A percentile compares a stretch with the other conserved stretches of the same genome.
phyloP scores from a whole-genome alignment of 2,797 vertebrate species.

The Trachurus trachurus region DNA sequence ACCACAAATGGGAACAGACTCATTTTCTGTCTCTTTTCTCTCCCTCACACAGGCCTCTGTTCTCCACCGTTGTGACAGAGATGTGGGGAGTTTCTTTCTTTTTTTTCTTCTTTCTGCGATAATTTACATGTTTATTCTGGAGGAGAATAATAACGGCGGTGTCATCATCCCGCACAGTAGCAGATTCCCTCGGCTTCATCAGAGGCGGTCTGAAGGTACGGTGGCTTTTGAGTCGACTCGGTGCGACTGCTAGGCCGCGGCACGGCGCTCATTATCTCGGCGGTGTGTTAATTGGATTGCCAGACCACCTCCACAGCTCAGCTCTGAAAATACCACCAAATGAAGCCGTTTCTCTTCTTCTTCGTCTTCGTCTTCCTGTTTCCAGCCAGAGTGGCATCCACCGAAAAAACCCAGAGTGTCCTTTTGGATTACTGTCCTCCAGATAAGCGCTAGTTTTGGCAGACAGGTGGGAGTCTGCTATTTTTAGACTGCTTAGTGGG shows the following conservation, averaged over 20 bases:
- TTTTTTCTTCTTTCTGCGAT: conserved; percentile 1
- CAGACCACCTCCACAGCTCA: conserved; percentile 66
- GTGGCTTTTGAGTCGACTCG: conserved; percentile 41
- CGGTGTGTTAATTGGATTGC: conserved; percentile 72
- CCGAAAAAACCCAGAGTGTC: conserved; percentile 52
- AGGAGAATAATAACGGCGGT: conserved; percentile 5
- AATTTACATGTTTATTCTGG: conserved; percentile 18
- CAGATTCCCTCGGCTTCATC: conserved; percentile 34
- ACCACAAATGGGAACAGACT: conserved; percentile 28
- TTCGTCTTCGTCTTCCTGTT: not conserved
- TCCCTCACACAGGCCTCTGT: not conserved
- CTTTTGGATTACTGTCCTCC: conserved; percentile 67
- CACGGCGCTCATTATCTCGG: conserved; percentile 68
- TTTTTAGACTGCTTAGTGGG: conserved; percentile 77
- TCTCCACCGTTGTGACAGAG: not conserved
- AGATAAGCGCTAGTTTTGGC: conserved; percentile 72
- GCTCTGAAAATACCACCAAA: conserved; percentile 61
- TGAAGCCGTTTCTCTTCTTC: conserved; percentile 43
- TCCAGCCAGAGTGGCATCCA: conserved; percentile 36
- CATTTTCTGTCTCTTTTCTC: conserved; percentile 17
- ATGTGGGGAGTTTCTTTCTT: not conserved
- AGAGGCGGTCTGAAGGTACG: conserved; percentile 29
- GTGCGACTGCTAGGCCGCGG: conserved; percentile 50
- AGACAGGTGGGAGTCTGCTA: conserved; percentile 75
- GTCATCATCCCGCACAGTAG: conserved; percentile 28